A percentile compares a stretch with the other conserved stretches of the same genome.
Evolutionary conservation across 1,140 invertebrate genomes (phyloP).

Genomic region (Cecropterus lyciades): DNA sequence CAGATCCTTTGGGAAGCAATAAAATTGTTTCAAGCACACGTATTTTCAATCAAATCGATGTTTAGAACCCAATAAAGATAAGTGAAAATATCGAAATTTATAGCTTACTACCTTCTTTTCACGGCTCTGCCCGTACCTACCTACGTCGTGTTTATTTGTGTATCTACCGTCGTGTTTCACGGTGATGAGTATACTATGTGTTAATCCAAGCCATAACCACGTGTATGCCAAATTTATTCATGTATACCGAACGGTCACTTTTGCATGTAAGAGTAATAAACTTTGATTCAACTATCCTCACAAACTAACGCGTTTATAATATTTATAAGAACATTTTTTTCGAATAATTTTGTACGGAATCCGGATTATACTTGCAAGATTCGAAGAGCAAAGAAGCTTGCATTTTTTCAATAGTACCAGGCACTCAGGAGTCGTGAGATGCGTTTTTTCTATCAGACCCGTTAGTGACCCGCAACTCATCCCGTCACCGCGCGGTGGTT

Average conservation of each 20-base stretch:
- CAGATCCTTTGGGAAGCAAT: conserved; percentile 4
- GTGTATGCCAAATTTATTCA: too few species aligned
- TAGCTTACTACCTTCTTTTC: too few species aligned
- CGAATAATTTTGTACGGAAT: conserved; percentile 33
- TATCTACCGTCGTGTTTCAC: too few species aligned
- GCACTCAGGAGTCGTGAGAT: conserved; percentile 66
- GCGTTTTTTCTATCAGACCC: conserved; percentile 61
- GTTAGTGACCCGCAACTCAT: conserved; percentile 54
- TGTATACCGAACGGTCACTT: too few species aligned
- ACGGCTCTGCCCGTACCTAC: too few species aligned
- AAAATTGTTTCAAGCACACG: conserved; percentile 9
- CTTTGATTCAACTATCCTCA: too few species aligned
- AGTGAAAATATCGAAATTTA: conserved; percentile 4
- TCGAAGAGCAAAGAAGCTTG: conserved; percentile 21
- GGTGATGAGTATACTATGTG: too few species aligned
- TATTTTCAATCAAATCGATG: conserved; percentile 19
- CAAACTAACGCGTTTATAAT: too few species aligned
- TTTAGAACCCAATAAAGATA: conserved; percentile 21
- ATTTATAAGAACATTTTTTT: too few species aligned
- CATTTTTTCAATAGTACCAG: conserved; percentile 51
- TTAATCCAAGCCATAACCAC: too few species aligned
- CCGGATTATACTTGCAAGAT: background rate
- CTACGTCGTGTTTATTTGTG: too few species aligned
- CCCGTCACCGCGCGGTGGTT: conserved; percentile 32
- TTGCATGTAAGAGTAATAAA: too few species aligned